Percentiles rank a stretch among this genome's conserved stretches.
These are phyloP conservation scores for Trichomalopsis sarcophagae DNA, from an alignment of 1,140 invertebrate genomes.

Conservation along the genomic window DNA sequence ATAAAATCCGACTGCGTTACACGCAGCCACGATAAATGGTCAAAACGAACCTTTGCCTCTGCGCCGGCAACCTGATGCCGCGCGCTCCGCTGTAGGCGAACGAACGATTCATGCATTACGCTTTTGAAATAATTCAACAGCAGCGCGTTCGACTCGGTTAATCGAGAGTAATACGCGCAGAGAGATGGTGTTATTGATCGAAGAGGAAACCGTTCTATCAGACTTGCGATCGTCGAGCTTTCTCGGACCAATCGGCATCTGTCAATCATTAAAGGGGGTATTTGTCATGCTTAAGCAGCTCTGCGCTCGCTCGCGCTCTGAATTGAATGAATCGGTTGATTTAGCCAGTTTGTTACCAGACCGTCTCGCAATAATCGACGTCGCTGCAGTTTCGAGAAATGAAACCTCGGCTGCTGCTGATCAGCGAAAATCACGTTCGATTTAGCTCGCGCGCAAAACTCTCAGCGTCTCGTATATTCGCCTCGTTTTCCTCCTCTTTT, in stretches of 20 bases:
- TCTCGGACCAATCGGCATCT: not conserved
- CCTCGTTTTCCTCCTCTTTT: not conserved
- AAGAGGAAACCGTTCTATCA: too few relatives aligned
- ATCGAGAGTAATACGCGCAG: too few relatives aligned
- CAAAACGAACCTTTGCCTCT: constrained; percentile 5
- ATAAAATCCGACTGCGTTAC: not conserved
- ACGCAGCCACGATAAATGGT: not conserved
- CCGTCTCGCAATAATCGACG: not conserved
- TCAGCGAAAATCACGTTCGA: too few relatives aligned
- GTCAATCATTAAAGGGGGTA: not conserved
- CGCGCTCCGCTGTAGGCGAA: too few relatives aligned
- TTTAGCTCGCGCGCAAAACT: too few relatives aligned
- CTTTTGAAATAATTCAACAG: too few relatives aligned
- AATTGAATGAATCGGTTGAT: constrained; percentile 5
- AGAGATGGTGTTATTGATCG: too few relatives aligned
- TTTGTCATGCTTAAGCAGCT: not conserved
- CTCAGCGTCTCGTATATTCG: too few relatives aligned
- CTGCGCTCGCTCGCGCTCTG: not conserved
- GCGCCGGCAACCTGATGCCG: not conserved
- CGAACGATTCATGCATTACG: too few relatives aligned
- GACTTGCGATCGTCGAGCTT: not conserved
- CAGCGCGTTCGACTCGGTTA: too few relatives aligned
- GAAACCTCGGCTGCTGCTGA: not conserved
- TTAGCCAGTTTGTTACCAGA: not conserved
- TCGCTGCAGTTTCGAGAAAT: not conserved